phyloP scores from a whole-genome alignment of 2,797 vertebrate genomes.

The Helicolenus hilgendorfi region DNA sequence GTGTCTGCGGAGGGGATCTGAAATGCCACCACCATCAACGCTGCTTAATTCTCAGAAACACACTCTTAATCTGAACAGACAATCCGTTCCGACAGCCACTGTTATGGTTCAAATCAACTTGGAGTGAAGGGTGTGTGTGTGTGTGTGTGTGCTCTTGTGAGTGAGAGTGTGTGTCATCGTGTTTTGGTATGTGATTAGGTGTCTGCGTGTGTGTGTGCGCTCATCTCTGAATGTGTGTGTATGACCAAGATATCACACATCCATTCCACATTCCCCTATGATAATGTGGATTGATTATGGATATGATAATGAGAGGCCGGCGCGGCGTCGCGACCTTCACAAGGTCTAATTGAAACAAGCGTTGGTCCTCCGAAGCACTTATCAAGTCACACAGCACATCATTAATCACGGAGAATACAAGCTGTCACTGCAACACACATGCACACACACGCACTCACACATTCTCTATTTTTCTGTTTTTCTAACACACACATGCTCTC shows the following conservation, averaged over 20 bases:
- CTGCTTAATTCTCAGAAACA: constrained; percentile 86
- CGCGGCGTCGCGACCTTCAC: constrained; percentile 89
- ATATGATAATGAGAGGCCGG: constrained; percentile 91
- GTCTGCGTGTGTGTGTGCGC: constrained; percentile 52
- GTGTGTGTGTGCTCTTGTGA: constrained; percentile 64
- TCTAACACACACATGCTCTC: constrained; percentile 52
- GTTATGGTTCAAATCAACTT: constrained; percentile 88
- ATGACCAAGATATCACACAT: constrained; percentile 87
- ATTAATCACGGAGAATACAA: constrained; percentile 90
- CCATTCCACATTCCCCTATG: constrained; percentile 87
- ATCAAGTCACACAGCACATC: constrained; percentile 91
- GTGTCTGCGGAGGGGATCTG: constrained; percentile 81
- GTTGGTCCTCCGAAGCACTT: constrained; percentile 90
- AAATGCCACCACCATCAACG: constrained; percentile 90
- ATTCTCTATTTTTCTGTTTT: constrained; percentile 76
- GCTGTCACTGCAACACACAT: constrained; percentile 85
- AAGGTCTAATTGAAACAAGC: constrained; percentile 92
- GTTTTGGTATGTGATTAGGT: constrained; percentile 88
- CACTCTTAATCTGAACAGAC: constrained; percentile 88
- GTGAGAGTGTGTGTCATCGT: constrained; percentile 87
- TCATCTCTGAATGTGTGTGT: constrained; percentile 45
- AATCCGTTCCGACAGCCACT: constrained; percentile 86
- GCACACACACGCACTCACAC: constrained; percentile 34
- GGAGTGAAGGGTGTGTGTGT: constrained; percentile 82
- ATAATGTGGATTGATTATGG: constrained; percentile 92